Base-by-base conservation (phyloP, 2,113 vertebrate genomes). In the Salminus brasiliensis region DNA sequence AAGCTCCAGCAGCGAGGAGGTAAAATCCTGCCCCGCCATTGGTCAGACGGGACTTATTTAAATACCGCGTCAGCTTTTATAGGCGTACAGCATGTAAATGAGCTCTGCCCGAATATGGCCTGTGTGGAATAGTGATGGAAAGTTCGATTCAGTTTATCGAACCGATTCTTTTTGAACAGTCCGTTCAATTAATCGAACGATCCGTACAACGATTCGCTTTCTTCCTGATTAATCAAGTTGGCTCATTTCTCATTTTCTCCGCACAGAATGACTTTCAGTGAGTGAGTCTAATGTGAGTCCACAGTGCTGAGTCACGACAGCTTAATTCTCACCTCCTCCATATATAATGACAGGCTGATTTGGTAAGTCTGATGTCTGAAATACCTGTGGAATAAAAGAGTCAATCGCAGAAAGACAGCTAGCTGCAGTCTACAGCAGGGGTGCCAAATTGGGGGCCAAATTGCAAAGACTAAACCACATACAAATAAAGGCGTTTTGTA, bases 71-170 rank as follows among this genome's bases (percentile, higher is more conserved):
- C 80, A 63, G 76, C 69, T 11, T 53, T 49, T 60, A 25, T 62
- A 80, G 85, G 84, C 57, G 85, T 74, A 52, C 55, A 80, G 91
- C 92, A 94, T 93, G 93, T 90, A 92, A 94, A 94, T 93, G 1
- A 6, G 29, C 89, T 77, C 36, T 68, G 62, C 74, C 93, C 91
- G 88, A 93, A 94, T 92, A 93, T 92, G 92, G 92, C 30, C 29
- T 15, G 47, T 49, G 47, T 49, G 15, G 47, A 49, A 49, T 49
- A 21, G 47, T 12, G 47, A 49, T 6, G 47, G 47, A 49, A 49
- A 49, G 6, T 49, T 49, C 47, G 47, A 49, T 21, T 49, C 47
- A 49, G 47, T 49, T 21, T 21, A 21, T 4, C 18, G 47, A 49
- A 21, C 18, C 47, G 47, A 49, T 49, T 49, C 47, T 5, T 49